Base-by-base conservation (phyloP, 2,797 vertebrate species). In the Remorina albescens region DNA sequence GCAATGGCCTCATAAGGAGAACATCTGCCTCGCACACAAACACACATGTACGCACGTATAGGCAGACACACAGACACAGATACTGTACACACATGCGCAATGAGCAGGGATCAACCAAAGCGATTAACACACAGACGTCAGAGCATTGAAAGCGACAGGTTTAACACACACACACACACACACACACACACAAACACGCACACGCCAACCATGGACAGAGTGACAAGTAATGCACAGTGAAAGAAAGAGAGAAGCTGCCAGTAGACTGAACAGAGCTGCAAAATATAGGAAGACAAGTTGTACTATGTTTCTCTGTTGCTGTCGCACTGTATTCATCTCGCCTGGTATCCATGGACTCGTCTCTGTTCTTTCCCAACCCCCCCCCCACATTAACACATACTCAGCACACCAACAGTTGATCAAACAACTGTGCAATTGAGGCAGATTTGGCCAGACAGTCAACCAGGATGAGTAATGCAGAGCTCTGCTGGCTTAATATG, bases 61-160 rank as follows among this genome's bases (percentile, higher is more conserved):
- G 23, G 23, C 62, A 66, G 70, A 32, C 54, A 62, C 58, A 55
- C 78, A 68, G 57, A 76, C 66, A 62, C 65, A 47, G 42, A 86
- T 71, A 77, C 72, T 54, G 46, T 70, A 74, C 74, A 76, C 83
- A 79, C 81, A 81, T 46, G 58, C 42, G 1, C 54, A 23, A 88
- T 83, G 85, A 80, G 90, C 84, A 74, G 79, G 88, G 93, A 94
- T 93, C 94, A 93, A 92, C 92, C 93, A 89, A 93, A 92, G 90
- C 89, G 93, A 94, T 95, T 95, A 95, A 84, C 78, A 87, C 76
- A 83, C 83, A 55, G 76, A 86, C 79, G 61, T 88, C 86, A 89
- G 76, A 82, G 80, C 84, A 82, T 74, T 70, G 82, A 88, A 78
- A 78, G 81, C 70, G 82, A 83, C 83, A 82, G 80, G 76, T 91